These are phyloP conservation scores for Caenorhabditis inopinata DNA, from an alignment of 1,140 invertebrate genomes.

Conservation along the genomic window DNA sequence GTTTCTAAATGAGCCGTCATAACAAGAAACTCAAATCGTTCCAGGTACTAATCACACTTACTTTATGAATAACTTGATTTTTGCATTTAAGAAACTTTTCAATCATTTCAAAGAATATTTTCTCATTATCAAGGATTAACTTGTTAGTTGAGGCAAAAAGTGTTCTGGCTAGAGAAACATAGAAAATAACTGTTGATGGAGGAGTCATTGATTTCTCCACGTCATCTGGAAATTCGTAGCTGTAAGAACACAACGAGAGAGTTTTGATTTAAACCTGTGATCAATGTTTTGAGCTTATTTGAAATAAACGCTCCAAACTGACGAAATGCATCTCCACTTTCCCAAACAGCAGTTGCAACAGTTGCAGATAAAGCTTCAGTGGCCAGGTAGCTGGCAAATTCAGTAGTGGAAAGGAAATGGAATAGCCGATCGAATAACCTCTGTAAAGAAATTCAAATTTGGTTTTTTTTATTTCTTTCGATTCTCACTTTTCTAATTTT, in stretches of 20 bases:
- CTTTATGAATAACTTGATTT: not conserved
- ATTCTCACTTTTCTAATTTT: constrained; percentile 21
- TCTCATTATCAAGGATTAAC: constrained; percentile 1
- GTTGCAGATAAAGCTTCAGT: not conserved
- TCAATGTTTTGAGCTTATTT: not conserved
- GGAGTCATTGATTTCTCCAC: not conserved
- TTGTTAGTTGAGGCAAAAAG: not conserved
- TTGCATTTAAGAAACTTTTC: not conserved
- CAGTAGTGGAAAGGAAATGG: not conserved
- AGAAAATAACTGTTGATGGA: not conserved
- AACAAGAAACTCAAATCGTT: no score
- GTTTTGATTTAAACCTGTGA: not conserved
- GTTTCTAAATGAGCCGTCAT: no score
- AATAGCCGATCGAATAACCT: not conserved
- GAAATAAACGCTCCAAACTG: not conserved
- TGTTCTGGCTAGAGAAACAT: not conserved
- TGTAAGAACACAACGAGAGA: no score
- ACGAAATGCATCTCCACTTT: not conserved
- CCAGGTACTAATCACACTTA: not conserved
- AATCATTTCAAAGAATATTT: not conserved
- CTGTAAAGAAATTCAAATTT: not conserved
- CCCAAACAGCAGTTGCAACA: not conserved
- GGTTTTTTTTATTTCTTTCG: no score
- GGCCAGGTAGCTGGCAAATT: not conserved
- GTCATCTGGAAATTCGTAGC: not conserved